Evolutionary conservation across 1,140 invertebrate species (phyloP), one percentile per base, ranked within the genome.

Genomic region (Pseudomyrmex pallidus): DNA sequence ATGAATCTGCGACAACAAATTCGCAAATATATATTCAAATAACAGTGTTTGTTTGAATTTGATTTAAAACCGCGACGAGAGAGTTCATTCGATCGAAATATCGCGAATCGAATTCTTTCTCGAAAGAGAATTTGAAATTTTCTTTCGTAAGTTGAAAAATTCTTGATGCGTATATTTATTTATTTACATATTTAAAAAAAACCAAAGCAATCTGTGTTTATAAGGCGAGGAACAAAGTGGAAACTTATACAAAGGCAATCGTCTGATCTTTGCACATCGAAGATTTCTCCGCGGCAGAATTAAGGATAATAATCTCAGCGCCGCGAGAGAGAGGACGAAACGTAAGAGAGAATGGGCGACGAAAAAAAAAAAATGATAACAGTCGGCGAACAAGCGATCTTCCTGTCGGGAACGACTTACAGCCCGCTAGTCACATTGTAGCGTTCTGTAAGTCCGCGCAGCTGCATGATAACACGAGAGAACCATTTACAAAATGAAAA

Each of bases 401-500:
- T 88, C 70, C 77, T 88, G 78, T 89, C 86, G 68, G 64, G 44
- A 66, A 85, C 77, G 82, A 87, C 83, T 90, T 90, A 89, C 87
- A 88, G 77, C 63, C 83, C 89, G 89, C 70, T 88, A 87, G 87
- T 56, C 83, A 84, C 89, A 91, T 91, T 90, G 90, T 90, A 76
- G 83, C 44, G 57, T 72, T 86, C 82, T 73, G 80, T 46, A 77
- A 77, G 74, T 54, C 73, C 72, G 56, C 80, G 46, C 74, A 80
- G 84, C 86, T 54, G 74, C 82, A 54, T 84, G 82, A 83, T 82
- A 88, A 76, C 73, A 61, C 22, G 68, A 48, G 68, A 48, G 48
- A 89, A 85, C 89, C 86, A 90, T 90, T 91, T 88, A 89, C 66
- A 82, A 84, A 85, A 90, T 89, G 89, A 90, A 83, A 72, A 78